A percentile compares a stretch with the other conserved stretches of the same genome.
Evolutionary conservation across 1,140 invertebrate species (phyloP).

Genomic region (Radopholus similis): DNA sequence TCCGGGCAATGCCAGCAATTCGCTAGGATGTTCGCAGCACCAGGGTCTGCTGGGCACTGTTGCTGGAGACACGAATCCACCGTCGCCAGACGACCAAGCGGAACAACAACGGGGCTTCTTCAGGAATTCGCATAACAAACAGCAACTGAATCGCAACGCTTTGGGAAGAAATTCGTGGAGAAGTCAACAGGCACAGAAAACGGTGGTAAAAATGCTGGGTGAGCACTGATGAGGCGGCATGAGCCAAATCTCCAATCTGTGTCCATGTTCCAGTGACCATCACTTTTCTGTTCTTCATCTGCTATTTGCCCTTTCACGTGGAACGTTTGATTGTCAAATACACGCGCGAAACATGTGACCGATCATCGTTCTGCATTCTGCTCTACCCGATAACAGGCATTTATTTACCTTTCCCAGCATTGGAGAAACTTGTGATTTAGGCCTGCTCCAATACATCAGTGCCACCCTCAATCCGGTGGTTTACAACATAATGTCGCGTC

Average conservation of each 20-base stretch:
- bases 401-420: no score
- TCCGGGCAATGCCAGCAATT: conserved; percentile 24
- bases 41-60: background rate
- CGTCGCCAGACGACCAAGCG: background rate
- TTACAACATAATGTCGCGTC: conserved; percentile 55
- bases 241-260: background rate
- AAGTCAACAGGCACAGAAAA: conserved; percentile 51
- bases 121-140: conserved; percentile 5
- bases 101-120: background rate
- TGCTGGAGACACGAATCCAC: background rate
- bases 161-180: conserved; percentile 30
- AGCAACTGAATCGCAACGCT: conserved; percentile 4
- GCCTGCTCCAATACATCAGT: conserved; percentile 53
- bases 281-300: conserved; percentile 52
- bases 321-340: conserved; percentile 52
- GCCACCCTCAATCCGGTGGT: conserved; percentile 55
- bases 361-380: conserved; percentile 37
- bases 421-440: no score
- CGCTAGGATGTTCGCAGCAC: conserved; percentile 21
- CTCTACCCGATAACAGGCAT: conserved; percentile 57
- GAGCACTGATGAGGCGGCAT: background rate
- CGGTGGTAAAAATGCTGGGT: conserved; percentile 54
- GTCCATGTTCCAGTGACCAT: conserved; percentile 44
- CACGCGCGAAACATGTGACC: conserved; percentile 31
- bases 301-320: conserved; percentile 56